Percentiles rank a stretch among this genome's conserved stretches.
These are phyloP conservation scores for Diarsia brunnea DNA, from an alignment of 2,888 invertebrate species.

Conservation along the genomic window DNA sequence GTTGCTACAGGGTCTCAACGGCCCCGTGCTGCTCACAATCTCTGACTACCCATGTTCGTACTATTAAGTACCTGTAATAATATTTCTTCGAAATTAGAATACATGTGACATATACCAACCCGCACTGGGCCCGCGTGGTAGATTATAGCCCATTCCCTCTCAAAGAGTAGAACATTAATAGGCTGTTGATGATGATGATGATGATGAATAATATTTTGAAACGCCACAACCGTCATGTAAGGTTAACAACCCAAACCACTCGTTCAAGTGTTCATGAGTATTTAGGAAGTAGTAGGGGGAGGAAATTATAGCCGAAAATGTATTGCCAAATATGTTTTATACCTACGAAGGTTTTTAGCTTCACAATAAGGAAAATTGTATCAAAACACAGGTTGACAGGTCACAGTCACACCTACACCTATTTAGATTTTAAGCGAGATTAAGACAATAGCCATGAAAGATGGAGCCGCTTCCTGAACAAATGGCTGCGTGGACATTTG, in stretches of 20 bases:
- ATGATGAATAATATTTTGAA: background rate
- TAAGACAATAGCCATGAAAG: conserved; percentile 21
- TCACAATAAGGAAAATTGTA: conserved; percentile 24
- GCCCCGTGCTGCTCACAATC: background rate
- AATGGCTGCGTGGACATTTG: conserved; percentile 8
- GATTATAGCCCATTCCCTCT: no score
- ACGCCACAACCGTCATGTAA: background rate
- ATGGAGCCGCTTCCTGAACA: conserved; percentile 11
- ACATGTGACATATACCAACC: no score
- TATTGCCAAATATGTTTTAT: background rate
- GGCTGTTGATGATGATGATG: no score
- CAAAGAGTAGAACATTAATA: no score
- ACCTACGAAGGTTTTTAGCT: background rate
- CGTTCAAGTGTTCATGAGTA: background rate
- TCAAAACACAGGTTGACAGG: conserved; percentile 17
- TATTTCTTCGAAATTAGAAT: no score
- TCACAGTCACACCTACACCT: background rate
- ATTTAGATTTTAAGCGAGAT: conserved; percentile 23
- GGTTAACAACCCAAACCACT: background rate
- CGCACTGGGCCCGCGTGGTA: no score
- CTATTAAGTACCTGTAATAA: background rate
- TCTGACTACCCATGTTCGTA: background rate
- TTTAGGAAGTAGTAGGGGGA: background rate
- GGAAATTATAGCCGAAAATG: background rate
- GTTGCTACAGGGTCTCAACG: no score